A percentile compares a stretch with the other conserved stretches of the same genome.
These are phyloP conservation scores for Conchocele bisecta DNA, from an alignment of 2,888 invertebrate genomes.

Conservation along the genomic window DNA sequence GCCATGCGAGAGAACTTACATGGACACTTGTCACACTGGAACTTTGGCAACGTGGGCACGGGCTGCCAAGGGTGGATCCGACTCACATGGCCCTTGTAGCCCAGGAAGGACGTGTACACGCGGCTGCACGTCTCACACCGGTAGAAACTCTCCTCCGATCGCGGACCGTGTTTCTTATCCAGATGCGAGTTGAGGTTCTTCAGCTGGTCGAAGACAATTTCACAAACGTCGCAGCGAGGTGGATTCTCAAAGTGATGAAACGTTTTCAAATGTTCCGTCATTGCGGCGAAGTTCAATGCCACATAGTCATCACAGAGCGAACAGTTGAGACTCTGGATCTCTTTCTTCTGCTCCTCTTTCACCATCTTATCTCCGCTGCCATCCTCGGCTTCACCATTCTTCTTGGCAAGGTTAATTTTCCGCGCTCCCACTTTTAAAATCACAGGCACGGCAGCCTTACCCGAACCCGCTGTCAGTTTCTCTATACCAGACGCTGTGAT, in stretches of 20 bases:
- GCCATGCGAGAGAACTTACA: neutral
- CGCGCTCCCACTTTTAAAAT: conserved; percentile 43
- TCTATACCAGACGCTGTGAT: no score
- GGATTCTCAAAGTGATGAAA: conserved; percentile 51
- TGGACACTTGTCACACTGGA: neutral
- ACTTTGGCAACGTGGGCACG: conserved; percentile 48
- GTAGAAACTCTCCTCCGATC: conserved; percentile 10
- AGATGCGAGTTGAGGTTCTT: conserved; percentile 55
- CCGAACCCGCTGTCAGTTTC: no score
- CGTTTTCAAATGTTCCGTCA: conserved; percentile 48
- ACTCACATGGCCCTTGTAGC: conserved; percentile 30
- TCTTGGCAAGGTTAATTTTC: conserved; percentile 13
- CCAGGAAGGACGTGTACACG: conserved; percentile 31
- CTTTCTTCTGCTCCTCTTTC: neutral
- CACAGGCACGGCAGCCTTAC: conserved; percentile 21
- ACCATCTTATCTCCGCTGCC: conserved; percentile 7
- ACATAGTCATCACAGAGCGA: conserved; percentile 49
- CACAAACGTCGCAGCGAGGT: conserved; percentile 65
- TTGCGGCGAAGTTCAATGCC: conserved; percentile 38
- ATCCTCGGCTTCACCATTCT: conserved; percentile 13
- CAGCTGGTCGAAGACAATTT: conserved; percentile 53
- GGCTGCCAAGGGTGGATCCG: conserved; percentile 34
- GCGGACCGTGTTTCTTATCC: conserved; percentile 62
- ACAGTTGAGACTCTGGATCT: conserved; percentile 30
- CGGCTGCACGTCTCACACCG: conserved; percentile 50